Evolutionary conservation across 30 jellyfish, hydroid and myxozoan genomes (phyloP).

Genomic region (Aurelia sp.): DNA sequence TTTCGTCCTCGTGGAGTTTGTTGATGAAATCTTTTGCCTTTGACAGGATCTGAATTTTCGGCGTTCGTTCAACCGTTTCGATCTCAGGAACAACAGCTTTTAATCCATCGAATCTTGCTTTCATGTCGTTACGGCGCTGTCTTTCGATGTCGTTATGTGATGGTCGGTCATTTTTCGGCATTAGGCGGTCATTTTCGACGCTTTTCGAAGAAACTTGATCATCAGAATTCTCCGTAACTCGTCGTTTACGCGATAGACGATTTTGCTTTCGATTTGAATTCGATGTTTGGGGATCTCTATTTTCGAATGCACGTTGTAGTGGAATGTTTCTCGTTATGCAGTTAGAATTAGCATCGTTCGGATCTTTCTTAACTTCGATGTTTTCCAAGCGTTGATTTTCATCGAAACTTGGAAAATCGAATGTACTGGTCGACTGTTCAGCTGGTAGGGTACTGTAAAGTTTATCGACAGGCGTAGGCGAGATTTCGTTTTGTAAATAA

Average conservation of each 20-base stretch:
- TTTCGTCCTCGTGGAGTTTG: constrained; percentile 53
- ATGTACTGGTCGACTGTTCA: constrained; percentile 13
- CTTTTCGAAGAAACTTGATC: background rate
- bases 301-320: background rate
- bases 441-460: constrained; percentile 71
- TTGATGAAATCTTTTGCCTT: constrained; percentile 62
- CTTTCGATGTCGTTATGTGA: constrained; percentile 80
- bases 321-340: background rate
- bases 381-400: constrained; percentile 58
- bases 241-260: constrained; percentile 7
- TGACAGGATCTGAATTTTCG: constrained; percentile 63
- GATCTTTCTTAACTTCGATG: background rate
- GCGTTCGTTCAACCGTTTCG: constrained; percentile 64
- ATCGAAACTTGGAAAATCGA: constrained; percentile 60
- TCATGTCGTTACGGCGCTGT: constrained; percentile 80
- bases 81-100: constrained; percentile 67
- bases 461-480: constrained; percentile 77
- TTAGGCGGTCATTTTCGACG: background rate
- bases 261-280: background rate
- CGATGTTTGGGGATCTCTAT: background rate
- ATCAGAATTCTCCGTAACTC: background rate
- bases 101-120: constrained; percentile 64
- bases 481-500: constrained; percentile 59
- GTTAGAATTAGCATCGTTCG: background rate
- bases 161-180: constrained; percentile 25